Conservation (phyloP, 2,888 invertebrate genomes). For the Eumacrocentrus americanus region DNA sequence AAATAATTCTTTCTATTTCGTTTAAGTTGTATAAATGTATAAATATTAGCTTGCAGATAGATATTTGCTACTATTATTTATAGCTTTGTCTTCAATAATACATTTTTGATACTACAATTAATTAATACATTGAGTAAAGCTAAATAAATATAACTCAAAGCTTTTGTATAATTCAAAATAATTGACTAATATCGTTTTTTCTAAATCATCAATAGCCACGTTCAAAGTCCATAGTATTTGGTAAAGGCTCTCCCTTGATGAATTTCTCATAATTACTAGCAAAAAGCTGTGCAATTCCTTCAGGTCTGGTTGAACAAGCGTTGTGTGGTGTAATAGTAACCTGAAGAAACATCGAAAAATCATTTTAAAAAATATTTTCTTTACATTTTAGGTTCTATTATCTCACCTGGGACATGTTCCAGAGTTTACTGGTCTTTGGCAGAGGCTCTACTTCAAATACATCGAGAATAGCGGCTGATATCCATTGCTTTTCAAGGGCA, state of each 20-base stretch:
- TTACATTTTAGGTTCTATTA: constrained; percentile 23
- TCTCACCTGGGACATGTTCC: constrained; percentile 63
- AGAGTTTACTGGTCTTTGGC: constrained; percentile 61
- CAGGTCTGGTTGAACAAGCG: constrained; percentile 56
- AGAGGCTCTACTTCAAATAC: constrained; percentile 67
- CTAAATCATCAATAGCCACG: constrained; percentile 60
- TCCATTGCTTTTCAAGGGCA: constrained; percentile 64
- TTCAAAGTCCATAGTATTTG: constrained; percentile 56
- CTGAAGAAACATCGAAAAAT: constrained; percentile 44
- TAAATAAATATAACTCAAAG: not conserved
- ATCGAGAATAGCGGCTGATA: constrained; percentile 66
- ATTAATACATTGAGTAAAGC: not conserved
- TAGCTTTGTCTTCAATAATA: no score
- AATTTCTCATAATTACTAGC: constrained; percentile 61
- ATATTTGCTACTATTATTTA: not conserved
- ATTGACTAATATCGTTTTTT: no score
- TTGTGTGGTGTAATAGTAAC: constrained; percentile 63
- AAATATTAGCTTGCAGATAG: not conserved
- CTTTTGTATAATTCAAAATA: not conserved
- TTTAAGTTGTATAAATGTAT: not conserved
- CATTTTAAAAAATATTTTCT: not conserved
- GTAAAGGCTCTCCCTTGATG: constrained; percentile 53
- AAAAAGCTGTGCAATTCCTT: constrained; percentile 62
- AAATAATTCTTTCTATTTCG: no score
- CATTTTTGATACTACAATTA: not conserved